These are phyloP conservation scores for Delichon dasypus DNA, from an alignment of 2,797 vertebrate genomes.

Conservation along the genomic window DNA sequence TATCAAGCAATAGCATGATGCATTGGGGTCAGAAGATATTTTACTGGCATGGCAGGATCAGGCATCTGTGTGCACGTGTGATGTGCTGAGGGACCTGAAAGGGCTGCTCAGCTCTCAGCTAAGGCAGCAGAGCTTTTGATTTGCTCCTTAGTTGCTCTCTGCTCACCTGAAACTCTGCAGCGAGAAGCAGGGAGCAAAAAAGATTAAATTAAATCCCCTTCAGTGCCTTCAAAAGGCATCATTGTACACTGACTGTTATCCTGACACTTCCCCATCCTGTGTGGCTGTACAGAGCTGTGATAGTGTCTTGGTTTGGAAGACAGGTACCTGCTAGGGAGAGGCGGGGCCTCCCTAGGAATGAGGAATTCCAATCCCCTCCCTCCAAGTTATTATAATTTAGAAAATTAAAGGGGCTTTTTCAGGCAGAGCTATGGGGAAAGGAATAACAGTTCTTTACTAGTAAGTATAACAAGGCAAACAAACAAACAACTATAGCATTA, in stretches of 20 bases:
- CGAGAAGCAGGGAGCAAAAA: not conserved
- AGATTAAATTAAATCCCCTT: not conserved
- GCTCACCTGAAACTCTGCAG: not conserved
- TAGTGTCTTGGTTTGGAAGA: no score
- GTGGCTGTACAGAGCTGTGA: not conserved
- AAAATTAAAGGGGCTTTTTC: no score
- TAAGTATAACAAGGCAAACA: no score
- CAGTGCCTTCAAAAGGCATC: not conserved
- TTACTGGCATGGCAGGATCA: not conserved
- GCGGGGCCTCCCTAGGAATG: no score
- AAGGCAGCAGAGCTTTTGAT: not conserved
- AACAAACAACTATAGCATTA: no score
- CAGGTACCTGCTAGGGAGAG: no score
- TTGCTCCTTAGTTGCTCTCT: not conserved
- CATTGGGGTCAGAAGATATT: not conserved
- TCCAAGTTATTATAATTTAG: no score
- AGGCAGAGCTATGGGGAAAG: no score
- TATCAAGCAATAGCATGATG: not conserved
- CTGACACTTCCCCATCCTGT: not conserved
- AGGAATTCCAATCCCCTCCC: no score
- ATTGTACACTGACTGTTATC: not conserved
- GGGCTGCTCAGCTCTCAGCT: not conserved
- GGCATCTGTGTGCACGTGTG: fast-evolving
- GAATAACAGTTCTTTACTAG: no score
- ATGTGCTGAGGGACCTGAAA: not conserved